These are phyloP conservation scores for Anser brachyrhynchus DNA, from an alignment of 2,113 vertebrate species.

Conservation along the genomic window DNA sequence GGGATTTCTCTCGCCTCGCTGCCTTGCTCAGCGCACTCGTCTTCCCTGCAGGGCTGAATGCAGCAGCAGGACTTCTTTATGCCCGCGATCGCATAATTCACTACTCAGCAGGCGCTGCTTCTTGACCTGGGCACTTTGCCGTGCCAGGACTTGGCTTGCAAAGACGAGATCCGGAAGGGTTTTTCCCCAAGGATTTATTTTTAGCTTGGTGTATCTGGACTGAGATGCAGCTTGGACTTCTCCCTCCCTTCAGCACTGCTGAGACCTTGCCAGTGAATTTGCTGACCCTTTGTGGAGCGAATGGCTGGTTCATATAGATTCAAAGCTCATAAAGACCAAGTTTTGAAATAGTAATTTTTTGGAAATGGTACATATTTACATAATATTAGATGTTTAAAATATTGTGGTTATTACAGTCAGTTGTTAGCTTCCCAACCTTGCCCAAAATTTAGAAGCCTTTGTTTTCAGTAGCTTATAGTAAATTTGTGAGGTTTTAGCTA, in stretches of 20 bases:
- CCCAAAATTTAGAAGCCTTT: background rate
- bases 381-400: background rate
- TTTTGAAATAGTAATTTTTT: background rate
- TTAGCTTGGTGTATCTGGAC: background rate
- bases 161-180: background rate
- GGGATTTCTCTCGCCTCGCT: background rate
- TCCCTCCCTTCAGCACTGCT: background rate
- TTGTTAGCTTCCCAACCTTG: background rate
- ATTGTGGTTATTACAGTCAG: background rate
- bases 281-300: background rate
- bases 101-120: background rate
- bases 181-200: background rate
- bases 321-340: background rate
- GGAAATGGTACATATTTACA: rapidly evolving
- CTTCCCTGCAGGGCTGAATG: background rate
- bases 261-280: background rate
- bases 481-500: background rate
- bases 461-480: background rate
- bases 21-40: background rate
- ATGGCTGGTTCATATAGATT: background rate
- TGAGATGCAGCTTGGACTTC: background rate
- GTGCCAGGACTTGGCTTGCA: background rate
- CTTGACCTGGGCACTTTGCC: background rate
- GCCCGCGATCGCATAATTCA: background rate
- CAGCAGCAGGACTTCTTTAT: background rate